phyloP scores from a whole-genome alignment of 2,113 vertebrate genomes.

The Daboia siamensis region DNA sequence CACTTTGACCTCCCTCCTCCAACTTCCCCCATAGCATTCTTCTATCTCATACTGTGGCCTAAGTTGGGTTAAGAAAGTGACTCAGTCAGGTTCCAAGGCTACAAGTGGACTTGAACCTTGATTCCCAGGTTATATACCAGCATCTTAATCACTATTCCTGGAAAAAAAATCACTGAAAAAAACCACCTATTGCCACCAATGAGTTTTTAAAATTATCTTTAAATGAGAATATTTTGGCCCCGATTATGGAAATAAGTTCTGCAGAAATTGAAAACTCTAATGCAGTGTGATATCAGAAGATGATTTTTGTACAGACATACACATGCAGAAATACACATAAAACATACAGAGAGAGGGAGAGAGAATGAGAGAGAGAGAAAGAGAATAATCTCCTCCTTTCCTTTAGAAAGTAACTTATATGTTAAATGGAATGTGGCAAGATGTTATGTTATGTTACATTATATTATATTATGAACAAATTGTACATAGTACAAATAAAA shows the following conservation, averaged over 20 bases:
- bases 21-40: background rate
- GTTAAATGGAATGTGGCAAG: background rate
- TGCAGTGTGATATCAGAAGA: background rate
- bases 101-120: background rate
- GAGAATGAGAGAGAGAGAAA: background rate
- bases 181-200: slow-evolving; percentile 37
- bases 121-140: background rate
- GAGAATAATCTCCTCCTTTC: background rate
- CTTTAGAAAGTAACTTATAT: background rate
- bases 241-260: slow-evolving; percentile 19
- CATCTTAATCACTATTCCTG: background rate
- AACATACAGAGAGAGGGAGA: background rate
- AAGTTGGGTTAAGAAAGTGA: background rate
- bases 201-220: background rate
- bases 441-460: background rate
- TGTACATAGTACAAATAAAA: background rate
- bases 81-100: background rate
- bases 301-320: background rate
- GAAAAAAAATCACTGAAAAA: slow-evolving; percentile 34
- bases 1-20: background rate
- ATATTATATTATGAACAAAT: background rate
- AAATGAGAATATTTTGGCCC: slow-evolving; percentile 15
- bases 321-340: background rate
- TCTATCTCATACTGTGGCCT: background rate
- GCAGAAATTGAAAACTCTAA: background rate